Evolutionary conservation across 2,113 vertebrate species (phyloP), one percentile per base, ranked within the genome.

Genomic region (Nibea coibor): DNA sequence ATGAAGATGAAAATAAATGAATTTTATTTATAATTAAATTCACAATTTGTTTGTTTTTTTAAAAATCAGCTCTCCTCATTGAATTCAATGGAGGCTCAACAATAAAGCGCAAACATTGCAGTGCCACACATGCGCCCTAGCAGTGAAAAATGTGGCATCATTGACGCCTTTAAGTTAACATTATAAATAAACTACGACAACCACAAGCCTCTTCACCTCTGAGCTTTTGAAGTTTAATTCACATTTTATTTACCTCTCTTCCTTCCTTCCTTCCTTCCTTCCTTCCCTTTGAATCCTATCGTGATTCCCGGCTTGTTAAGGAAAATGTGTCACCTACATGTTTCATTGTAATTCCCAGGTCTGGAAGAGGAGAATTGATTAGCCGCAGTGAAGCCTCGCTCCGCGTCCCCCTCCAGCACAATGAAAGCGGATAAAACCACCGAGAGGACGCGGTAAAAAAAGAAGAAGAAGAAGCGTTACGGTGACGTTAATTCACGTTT

Each of bases 261-360:
- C 58, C 28, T 45, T 59, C 10, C n/a, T n/a, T n/a, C n/a, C n/a
- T n/a, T n/a, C n/a, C n/a, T n/a, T n/a, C 19, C 47, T 47, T 76
- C 74, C 39, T 58, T 57, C n/a, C 47, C 10, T 11, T 51, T 48
- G 39, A 39, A 39, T 83, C 66, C 51, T 63, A 51, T 10, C 31
- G 81, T 71, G 76, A 51, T 48, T 80, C 91, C 78, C 4, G 78
- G 51, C 5, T 8, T 48, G 35, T 59, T 14, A 43, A 7, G 42
- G 48, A 2, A 74, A 86, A 90, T 10, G 81, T 83, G 92, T 91
- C 90, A 77, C 80, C 90, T 82, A 88, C 88, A 90, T 92, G n/a
- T 88, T 86, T 88, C 90, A 92, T 92, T 90, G 89, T 92, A 90
- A 92, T 80, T 78, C 90, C 80, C 83, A 67, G 73, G 68, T 87